These are phyloP conservation scores for Noctua pronuba DNA, from an alignment of 2,888 invertebrate species.

Conservation along the genomic window DNA sequence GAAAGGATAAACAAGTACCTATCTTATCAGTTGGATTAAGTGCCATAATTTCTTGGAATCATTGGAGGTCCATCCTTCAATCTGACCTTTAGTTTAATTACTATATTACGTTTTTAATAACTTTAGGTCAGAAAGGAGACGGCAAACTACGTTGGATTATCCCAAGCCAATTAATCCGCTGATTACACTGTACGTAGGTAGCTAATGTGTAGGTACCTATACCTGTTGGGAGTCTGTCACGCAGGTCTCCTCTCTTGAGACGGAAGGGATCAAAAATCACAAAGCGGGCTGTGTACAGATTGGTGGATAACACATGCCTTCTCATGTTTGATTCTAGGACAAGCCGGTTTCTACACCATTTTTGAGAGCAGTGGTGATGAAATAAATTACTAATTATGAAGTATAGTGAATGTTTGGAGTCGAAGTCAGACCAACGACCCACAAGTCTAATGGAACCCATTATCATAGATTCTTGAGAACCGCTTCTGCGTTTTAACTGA, in stretches of 20 bases:
- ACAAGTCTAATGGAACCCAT: background rate
- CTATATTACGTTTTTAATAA: background rate
- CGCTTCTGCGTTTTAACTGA: background rate
- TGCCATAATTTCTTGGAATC: slow-evolving; percentile 43
- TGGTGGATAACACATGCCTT: background rate
- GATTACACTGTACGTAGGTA: background rate
- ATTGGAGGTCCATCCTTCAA: slow-evolving; percentile 27
- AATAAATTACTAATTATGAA: background rate
- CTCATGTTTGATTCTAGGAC: background rate
- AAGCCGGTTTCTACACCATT: background rate
- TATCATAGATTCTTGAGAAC: background rate
- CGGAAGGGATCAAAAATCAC: background rate
- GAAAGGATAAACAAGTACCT: slow-evolving; percentile 45
- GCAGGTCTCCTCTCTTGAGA: background rate
- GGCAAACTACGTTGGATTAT: background rate
- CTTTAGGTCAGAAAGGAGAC: slow-evolving; percentile 8
- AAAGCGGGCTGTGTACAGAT: background rate
- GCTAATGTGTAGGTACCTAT: background rate
- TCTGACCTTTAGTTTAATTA: slow-evolving; percentile 29
- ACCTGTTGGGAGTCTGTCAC: background rate
- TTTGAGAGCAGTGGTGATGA: background rate
- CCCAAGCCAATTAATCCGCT: background rate
- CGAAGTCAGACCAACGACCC: background rate
- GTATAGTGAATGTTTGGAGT: background rate
- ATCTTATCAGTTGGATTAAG: slow-evolving; percentile 39